phyloP scores from a whole-genome alignment of 2,113 vertebrate genomes.

The Chlamydotis undulata region DNA sequence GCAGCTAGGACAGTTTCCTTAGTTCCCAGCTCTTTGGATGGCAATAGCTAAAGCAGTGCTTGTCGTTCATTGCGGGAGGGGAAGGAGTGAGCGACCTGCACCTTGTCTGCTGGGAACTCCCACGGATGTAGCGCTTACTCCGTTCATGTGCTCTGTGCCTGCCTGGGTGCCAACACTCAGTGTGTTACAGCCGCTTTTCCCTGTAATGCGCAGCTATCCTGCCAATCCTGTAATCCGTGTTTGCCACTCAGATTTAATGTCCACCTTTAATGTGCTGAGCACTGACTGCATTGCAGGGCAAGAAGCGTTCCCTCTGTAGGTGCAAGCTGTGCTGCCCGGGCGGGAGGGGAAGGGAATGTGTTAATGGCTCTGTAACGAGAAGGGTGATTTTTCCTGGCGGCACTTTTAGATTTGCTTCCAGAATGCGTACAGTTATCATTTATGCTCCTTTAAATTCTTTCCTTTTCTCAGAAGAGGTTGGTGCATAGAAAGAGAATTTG shows the following conservation, averaged over 20 bases:
- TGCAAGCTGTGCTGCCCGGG: background rate
- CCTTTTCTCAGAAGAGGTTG: conserved; percentile 28
- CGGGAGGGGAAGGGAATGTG: background rate
- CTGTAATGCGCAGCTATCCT: rapidly evolving
- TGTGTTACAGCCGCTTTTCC: background rate
- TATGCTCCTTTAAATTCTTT: conserved; percentile 29
- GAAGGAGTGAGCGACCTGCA: background rate
- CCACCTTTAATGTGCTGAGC: background rate
- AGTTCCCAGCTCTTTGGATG: background rate
- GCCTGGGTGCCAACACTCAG: rapidly evolving
- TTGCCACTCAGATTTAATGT: background rate
- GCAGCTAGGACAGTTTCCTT: background rate
- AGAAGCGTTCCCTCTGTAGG: rapidly evolving
- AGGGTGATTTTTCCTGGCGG: conserved; percentile 16
- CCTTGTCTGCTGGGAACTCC: background rate
- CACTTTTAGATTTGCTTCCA: background rate
- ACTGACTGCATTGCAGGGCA: background rate
- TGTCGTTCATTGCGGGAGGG: rapidly evolving
- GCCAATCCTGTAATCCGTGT: background rate
- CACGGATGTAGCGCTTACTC: background rate
- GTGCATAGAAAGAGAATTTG: conserved; percentile 13
- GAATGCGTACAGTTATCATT: background rate
- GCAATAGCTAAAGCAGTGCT: background rate
- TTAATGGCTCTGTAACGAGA: background rate
- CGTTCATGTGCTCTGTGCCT: background rate